These are phyloP conservation scores for Galeopterus variegatus DNA, from an alignment of 2,113 vertebrate genomes.

Conservation along the genomic window DNA sequence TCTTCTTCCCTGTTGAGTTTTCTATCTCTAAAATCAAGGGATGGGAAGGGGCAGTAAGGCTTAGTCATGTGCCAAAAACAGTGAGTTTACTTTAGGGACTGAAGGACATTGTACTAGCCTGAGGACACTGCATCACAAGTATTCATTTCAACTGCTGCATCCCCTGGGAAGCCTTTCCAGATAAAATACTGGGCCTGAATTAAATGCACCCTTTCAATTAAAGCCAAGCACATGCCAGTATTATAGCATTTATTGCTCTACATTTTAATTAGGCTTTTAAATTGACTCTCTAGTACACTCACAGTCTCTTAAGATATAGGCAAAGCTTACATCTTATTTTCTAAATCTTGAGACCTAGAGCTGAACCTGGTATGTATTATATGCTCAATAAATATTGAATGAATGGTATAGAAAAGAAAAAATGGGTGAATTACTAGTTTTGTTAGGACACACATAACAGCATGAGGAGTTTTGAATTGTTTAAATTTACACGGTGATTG, in stretches of 20 bases:
- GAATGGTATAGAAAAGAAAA: neutral
- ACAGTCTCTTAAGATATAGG: neutral
- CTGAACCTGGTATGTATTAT: neutral
- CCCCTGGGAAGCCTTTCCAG: constrained; percentile 43
- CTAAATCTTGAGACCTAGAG: neutral
- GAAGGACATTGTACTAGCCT: neutral
- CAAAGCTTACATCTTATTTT: neutral
- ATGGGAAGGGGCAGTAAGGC: neutral
- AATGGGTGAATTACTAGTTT: constrained; percentile 9
- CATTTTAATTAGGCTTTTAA: constrained; percentile 60
- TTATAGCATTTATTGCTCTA: neutral
- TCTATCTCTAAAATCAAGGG: neutral
- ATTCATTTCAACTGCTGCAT: constrained; percentile 37
- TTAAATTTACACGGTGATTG: neutral
- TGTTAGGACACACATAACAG: neutral
- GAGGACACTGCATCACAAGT: neutral
- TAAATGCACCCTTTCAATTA: constrained; percentile 65
- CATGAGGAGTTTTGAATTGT: neutral
- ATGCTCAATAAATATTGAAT: neutral
- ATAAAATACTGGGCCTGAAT: constrained; percentile 55
- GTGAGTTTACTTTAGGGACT: constrained; percentile 50
- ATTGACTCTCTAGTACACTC: neutral
- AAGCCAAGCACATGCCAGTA: neutral
- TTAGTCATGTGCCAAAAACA: neutral
- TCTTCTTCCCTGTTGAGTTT: neutral